phyloP scores from a whole-genome alignment of 2,113 vertebrate genomes.

The Candoia aspera region DNA sequence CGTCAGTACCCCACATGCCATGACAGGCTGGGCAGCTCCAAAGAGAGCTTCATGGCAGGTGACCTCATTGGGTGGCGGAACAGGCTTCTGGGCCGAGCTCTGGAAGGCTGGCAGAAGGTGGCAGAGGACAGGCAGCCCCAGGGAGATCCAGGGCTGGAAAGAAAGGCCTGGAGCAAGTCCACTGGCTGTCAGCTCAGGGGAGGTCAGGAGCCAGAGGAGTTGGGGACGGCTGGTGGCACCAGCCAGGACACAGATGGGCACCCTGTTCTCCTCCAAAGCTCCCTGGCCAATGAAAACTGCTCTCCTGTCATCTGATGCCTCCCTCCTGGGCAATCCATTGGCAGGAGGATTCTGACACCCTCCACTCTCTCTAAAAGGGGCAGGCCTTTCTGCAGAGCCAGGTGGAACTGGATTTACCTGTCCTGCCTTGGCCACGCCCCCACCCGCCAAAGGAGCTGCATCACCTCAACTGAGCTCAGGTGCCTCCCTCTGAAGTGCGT shows the following conservation, averaged over 20 bases:
- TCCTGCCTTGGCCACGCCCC: constrained; percentile 17
- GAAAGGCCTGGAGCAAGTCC: neutral
- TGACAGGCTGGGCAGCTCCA: constrained; percentile 43
- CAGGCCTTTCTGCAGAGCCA: constrained; percentile 55
- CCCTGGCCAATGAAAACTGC: neutral
- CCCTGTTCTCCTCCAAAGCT: fast-evolving
- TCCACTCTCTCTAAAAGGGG: constrained; percentile 36
- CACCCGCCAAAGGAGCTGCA: constrained; percentile 44
- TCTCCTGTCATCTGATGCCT: constrained; percentile 5
- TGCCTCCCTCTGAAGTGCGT: constrained; percentile 54
- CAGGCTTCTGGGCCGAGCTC: constrained; percentile 27
- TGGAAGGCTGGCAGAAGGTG: constrained; percentile 42
- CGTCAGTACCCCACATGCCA: constrained; percentile 59
- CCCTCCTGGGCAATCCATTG: constrained; percentile 20
- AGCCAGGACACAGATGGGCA: neutral
- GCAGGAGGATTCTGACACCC: constrained; percentile 21
- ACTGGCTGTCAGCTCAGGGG: neutral
- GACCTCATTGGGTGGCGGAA: constrained; percentile 65
- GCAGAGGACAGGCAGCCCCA: constrained; percentile 26
- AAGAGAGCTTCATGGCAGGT: constrained; percentile 29
- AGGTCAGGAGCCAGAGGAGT: neutral
- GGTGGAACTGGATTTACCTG: constrained; percentile 69
- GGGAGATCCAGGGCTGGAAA: neutral
- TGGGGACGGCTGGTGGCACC: neutral
- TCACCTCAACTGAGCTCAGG: constrained; percentile 63